These are phyloP conservation scores for Melanotaenia parkinsoni DNA, from an alignment of 2,797 vertebrate genomes.

Conservation along the genomic window DNA sequence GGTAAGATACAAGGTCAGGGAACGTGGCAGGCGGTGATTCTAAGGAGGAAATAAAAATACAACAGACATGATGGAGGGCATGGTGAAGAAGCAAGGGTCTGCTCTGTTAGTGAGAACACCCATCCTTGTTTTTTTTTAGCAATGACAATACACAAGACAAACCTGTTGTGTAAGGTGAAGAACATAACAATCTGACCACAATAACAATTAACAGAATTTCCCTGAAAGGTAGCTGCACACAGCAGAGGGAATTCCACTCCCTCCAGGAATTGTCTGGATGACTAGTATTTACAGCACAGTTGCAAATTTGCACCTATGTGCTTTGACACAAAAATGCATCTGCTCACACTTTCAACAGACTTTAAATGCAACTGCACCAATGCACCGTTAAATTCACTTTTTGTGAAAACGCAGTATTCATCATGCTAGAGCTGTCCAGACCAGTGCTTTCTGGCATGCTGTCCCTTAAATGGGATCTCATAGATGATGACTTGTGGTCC, in stretches of 20 bases:
- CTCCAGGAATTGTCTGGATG: too few species aligned
- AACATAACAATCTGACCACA: background rate
- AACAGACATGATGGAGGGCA: background rate
- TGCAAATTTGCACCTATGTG: too few species aligned
- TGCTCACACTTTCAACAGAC: too few species aligned
- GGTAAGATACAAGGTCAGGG: background rate
- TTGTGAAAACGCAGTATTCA: background rate
- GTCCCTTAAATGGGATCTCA: background rate
- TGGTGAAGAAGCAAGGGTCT: background rate
- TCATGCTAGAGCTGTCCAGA: slow-evolving; percentile 54
- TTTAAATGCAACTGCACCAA: background rate
- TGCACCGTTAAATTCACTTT: too few species aligned
- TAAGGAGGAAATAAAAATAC: background rate
- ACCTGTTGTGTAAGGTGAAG: background rate
- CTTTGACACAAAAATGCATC: too few species aligned
- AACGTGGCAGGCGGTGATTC: background rate
- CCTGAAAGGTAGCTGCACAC: too few species aligned
- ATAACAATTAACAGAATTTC: background rate
- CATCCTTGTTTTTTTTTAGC: background rate
- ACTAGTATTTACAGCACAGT: too few species aligned
- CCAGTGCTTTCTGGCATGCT: slow-evolving; percentile 35
- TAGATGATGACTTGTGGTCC: background rate
- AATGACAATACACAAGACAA: background rate
- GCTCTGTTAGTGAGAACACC: background rate
- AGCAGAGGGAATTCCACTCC: too few species aligned